A percentile compares a stretch with the other conserved stretches of the same genome.
phyloP scores from a whole-genome alignment of 2,888 invertebrate genomes.

The Crematogaster levior region DNA sequence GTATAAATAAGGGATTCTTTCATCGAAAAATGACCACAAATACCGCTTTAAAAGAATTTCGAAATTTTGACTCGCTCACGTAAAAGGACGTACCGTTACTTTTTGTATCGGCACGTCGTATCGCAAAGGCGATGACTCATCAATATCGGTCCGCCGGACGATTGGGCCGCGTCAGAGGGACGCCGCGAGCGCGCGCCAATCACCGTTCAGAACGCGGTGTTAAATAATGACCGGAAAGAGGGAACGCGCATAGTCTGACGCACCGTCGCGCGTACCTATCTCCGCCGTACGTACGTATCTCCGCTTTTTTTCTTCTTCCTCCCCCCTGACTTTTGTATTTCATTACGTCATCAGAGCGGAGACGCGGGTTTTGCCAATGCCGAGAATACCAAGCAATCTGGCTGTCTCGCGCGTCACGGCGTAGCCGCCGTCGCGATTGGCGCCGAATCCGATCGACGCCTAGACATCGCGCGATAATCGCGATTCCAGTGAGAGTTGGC shows the following conservation, averaged over 20 bases:
- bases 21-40: not conserved
- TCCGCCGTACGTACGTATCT: slow-evolving; percentile 31
- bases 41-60: not conserved
- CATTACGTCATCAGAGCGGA: slow-evolving; percentile 68
- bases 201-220: slow-evolving; percentile 38
- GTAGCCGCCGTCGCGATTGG: not conserved
- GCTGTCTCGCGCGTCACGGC: not conserved
- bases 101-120: slow-evolving; percentile 7
- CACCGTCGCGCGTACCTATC: not conserved
- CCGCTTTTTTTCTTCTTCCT: slow-evolving; percentile 40
- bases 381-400: slow-evolving; percentile 57
- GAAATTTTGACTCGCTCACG: not conserved
- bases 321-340: slow-evolving; percentile 63
- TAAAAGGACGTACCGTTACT: slow-evolving; percentile 29
- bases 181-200: slow-evolving; percentile 59
- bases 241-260: slow-evolving; percentile 29
- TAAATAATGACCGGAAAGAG: slow-evolving; percentile 67
- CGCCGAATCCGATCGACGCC: not conserved
- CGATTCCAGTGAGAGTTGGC: slow-evolving; percentile 35
- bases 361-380: slow-evolving; percentile 67
- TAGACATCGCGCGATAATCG: not conserved
- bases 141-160: slow-evolving; percentile 65
- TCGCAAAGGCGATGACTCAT: slow-evolving; percentile 73
- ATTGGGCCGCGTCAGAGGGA: slow-evolving; percentile 69
- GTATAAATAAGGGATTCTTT: not conserved